Evolutionary conservation across 2,113 vertebrate species (phyloP).

Genomic region (Athene cunicularia): DNA sequence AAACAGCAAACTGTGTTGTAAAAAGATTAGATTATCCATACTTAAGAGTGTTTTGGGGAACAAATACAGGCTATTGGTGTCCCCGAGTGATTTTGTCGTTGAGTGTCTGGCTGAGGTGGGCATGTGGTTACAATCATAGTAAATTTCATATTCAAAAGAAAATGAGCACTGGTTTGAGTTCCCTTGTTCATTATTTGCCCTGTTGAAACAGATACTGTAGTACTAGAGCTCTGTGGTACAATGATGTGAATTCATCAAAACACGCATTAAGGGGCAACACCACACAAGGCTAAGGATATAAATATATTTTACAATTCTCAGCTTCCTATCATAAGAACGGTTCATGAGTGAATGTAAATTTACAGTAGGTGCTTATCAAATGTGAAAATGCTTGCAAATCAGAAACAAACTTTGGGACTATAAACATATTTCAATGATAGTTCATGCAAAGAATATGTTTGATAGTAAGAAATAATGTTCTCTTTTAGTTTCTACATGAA

Average conservation of each 20-base stretch:
- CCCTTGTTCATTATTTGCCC: background rate
- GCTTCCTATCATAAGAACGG: conserved; percentile 58
- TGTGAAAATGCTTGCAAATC: conserved; percentile 76
- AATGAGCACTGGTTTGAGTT: background rate
- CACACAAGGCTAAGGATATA: conserved; percentile 49
- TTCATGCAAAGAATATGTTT: conserved; percentile 43
- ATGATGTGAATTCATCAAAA: conserved; percentile 68
- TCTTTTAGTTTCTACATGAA: conserved; percentile 36
- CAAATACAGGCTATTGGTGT: background rate
- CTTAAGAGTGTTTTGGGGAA: background rate
- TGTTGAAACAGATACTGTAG: conserved; percentile 4
- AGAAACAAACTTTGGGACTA: conserved; percentile 71
- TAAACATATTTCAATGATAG: conserved; percentile 65
- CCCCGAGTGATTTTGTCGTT: background rate
- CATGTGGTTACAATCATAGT: background rate
- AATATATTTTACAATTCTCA: conserved; percentile 71
- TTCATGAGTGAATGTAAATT: conserved; percentile 70
- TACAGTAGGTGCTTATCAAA: conserved; percentile 78
- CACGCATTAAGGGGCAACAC: conserved; percentile 50
- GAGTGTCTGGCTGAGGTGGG: background rate
- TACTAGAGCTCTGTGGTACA: background rate
- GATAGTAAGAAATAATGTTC: conserved; percentile 16
- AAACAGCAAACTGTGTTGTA: background rate
- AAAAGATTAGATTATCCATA: background rate
- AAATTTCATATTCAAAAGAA: conserved; percentile 26